Evolutionary conservation across 1,140 invertebrate genomes (phyloP), one percentile per base, ranked within the genome.

Genomic region (Conus ventricosus): DNA sequence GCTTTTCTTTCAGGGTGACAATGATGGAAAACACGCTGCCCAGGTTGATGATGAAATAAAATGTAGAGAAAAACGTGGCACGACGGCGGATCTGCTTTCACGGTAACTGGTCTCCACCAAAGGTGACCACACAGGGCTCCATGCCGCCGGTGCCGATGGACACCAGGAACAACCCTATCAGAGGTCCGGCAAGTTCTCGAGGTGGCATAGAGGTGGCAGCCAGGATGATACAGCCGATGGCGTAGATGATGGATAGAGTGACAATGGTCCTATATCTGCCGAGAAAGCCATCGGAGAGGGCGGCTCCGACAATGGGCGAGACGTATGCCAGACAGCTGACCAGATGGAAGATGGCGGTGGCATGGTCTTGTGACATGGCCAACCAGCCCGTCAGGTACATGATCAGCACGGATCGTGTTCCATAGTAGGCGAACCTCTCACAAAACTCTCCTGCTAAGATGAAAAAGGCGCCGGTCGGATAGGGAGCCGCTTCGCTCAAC

Each of bases 381-480:
- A 95, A 89, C 92, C 92, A 93, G 87, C 97, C 96, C 5, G 95
- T 96, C 11, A 99, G 95, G 95, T 98, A 99, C 4, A 99, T 93
- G 0, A 97, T 96, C 75, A 99, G 95, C 89, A 99, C 97, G 10
- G 97, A 97, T 97, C 97, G 97, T 97, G 99, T 98, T 93, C 98
- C 98, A 97, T 99, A 99, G 95, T 97, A 99, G 67, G 97, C 98
- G 95, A 99, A 99, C 93, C 98, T 96, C 95, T 99, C 99, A 95
- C 98, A 99, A 94, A 99, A 99, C 95, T 99, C 99, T 96, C 98
- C 99, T 92, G 97, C 97, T 88, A 99, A 96, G 92, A 99, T 99
- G 95, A 99, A 99, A 93, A 97, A 98, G n/a, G 99, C 97, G 5
- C 98, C 96, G 93, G 97, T 97, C 0, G 98, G 98, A 94, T 98